A percentile compares a stretch with the other conserved stretches of the same genome.
phyloP scores from a whole-genome alignment of 2,113 vertebrate genomes.

The Oreamnos americanus region DNA sequence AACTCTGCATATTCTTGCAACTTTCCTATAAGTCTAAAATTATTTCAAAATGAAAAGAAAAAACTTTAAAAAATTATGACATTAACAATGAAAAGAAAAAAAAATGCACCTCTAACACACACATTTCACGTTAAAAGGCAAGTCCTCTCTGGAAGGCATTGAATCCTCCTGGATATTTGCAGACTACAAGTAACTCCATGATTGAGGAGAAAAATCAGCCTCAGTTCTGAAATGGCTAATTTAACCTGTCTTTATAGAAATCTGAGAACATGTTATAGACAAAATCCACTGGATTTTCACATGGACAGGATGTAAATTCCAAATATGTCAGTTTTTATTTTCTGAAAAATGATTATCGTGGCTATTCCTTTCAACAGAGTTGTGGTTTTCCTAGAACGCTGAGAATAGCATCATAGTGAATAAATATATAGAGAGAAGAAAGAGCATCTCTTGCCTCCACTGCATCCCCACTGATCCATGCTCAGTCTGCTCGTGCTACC shows the following conservation, averaged over 20 bases:
- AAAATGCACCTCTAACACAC: neutral
- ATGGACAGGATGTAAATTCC: neutral
- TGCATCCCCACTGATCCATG: neutral
- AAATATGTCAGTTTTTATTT: neutral
- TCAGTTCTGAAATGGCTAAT: constrained; percentile 60
- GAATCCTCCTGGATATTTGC: neutral
- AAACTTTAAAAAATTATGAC: neutral
- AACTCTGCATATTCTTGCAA: neutral
- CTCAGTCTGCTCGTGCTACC: neutral
- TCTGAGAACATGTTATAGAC: constrained; percentile 25
- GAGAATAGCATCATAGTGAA: neutral
- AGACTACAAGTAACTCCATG: neutral
- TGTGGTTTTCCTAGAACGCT: neutral
- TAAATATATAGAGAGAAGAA: neutral
- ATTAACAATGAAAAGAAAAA: neutral
- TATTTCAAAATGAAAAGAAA: constrained; percentile 7
- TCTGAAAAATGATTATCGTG: neutral
- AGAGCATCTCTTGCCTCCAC: neutral
- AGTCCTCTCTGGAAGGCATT: neutral
- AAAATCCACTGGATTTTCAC: neutral
- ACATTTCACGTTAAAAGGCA: neutral
- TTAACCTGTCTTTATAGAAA: constrained; percentile 60
- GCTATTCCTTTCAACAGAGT: neutral
- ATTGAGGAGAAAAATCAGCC: neutral
- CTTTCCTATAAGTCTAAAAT: neutral